Base-by-base conservation (phyloP, 1,140 invertebrate genomes). In the Procambarus clarkii region DNA sequence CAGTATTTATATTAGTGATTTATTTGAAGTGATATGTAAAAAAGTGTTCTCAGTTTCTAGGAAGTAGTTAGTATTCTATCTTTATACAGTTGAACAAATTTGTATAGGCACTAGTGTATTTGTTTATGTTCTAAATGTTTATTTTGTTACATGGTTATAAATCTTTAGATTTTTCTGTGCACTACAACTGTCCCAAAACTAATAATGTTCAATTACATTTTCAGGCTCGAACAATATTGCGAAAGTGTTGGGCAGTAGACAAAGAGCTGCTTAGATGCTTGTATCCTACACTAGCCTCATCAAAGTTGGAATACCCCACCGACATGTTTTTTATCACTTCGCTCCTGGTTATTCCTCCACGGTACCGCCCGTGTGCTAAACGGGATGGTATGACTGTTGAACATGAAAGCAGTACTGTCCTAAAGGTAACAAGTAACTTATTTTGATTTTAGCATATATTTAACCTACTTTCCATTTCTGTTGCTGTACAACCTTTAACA, bases 281-380 rank as follows among this genome's bases (percentile, higher is more conserved):
- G 7, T 96, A 97, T 83, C 97, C 98, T 0, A 96, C 97, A 84
- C 94, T 99, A 4, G 95, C 90, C 34, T 94, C 94, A 69, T 94
- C 94, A 13, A 94, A 95, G 0, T 92, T 93, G 0, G 94, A 96
- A 92, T 95, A 96, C 94, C 97, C 98, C 0, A 97, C 97, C 15
- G 98, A 99, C 95, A 94, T 97, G 80, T 98, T 99, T 94, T 99
- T 99, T 93, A 95, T 98, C 93, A 96, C 98, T 91, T 95, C 97
- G 0, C 94, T 99, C 71, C 96, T 97, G 11, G 98, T 99, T 3
- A 95, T 98, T 50, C 98, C 99, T 21, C 96, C 97, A 2, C 97
- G 96, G 94, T 97, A 97, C 24, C 95, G 99, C 93, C 98, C 99
- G 11, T 87, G 93, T 54, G 74, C 90, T 50, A 64, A 71, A 34